These are phyloP conservation scores for Varanus salvator DNA, from an alignment of 2,113 vertebrate genomes.

Conservation along the genomic window DNA sequence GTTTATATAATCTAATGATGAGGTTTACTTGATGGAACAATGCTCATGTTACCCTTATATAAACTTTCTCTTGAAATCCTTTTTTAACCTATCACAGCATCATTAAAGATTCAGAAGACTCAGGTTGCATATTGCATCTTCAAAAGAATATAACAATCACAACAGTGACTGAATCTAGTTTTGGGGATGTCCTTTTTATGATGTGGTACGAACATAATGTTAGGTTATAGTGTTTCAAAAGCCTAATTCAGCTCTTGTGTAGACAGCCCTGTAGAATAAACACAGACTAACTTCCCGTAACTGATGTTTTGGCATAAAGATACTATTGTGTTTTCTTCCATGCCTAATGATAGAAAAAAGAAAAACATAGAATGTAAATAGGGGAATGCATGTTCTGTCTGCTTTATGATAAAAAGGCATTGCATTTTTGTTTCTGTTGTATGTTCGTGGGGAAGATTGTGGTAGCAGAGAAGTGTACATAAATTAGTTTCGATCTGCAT, in stretches of 20 bases:
- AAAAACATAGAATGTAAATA: not conserved
- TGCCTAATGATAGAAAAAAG: not conserved
- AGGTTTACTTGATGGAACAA: not conserved
- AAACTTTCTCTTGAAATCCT: not conserved
- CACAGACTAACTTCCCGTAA: accelerated
- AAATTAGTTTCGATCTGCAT: not conserved
- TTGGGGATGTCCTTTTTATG: slow-evolving; percentile 3
- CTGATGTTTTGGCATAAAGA: slow-evolving; percentile 33
- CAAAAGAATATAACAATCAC: slow-evolving; percentile 4
- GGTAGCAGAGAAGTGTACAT: not conserved
- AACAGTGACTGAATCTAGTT: not conserved
- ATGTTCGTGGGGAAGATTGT: not conserved
- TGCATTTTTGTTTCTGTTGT: not conserved
- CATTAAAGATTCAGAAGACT: not conserved
- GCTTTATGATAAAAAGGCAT: not conserved
- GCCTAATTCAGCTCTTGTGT: not conserved
- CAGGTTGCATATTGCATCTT: accelerated
- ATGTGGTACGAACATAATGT: slow-evolving; percentile 12
- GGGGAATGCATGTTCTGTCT: not conserved
- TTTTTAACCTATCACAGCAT: not conserved
- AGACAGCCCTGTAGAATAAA: slow-evolving; percentile 7
- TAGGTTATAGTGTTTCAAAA: slow-evolving; percentile 24
- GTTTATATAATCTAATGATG: not conserved
- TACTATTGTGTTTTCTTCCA: not conserved
- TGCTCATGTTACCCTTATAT: not conserved